Percentiles rank a stretch among this genome's conserved stretches.
phyloP scores from a whole-genome alignment of 2,888 invertebrate genomes.

The Plagodis pulveraria region DNA sequence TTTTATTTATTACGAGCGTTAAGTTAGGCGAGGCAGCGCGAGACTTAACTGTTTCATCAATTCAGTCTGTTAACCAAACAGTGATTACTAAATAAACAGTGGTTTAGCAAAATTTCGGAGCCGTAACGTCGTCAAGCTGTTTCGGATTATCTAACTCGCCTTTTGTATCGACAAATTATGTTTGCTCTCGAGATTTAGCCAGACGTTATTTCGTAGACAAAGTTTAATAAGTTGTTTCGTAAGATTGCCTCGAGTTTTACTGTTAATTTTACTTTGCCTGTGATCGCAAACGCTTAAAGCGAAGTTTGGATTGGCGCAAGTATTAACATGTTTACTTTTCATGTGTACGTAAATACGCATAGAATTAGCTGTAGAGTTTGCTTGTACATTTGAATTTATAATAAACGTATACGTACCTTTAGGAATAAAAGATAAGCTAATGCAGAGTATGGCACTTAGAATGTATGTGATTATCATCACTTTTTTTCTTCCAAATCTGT shows the following conservation, averaged over 20 bases:
- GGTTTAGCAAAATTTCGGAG: constrained; percentile 50
- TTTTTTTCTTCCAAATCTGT: constrained; percentile 86
- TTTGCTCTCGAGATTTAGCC: constrained; percentile 55
- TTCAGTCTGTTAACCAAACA: constrained; percentile 67
- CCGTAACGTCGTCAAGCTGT: constrained; percentile 34
- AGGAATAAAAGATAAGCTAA: constrained; percentile 85
- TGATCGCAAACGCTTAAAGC: constrained; percentile 25
- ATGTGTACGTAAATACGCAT: constrained; percentile 6
- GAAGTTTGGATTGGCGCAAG: constrained; percentile 15
- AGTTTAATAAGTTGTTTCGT: constrained; percentile 46
- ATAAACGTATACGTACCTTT: constrained; percentile 66
- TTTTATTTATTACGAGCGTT: constrained; percentile 51
- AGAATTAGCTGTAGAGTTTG: too few relatives aligned
- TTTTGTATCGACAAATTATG: constrained; percentile 62
- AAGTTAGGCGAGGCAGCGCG: constrained; percentile 45
- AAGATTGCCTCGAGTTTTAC: constrained; percentile 36
- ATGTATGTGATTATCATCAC: constrained; percentile 87
- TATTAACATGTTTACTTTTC: constrained; percentile 26
- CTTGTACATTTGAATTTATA: too few relatives aligned
- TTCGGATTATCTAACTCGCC: constrained; percentile 56
- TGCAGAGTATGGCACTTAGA: constrained; percentile 86
- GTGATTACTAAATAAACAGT: constrained; percentile 69
- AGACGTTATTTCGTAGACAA: constrained; percentile 46
- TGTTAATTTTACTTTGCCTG: constrained; percentile 32
- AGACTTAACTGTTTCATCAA: constrained; percentile 76